phyloP scores from a whole-genome alignment of 2,113 vertebrate species.

The Cryptotis parvus region DNA sequence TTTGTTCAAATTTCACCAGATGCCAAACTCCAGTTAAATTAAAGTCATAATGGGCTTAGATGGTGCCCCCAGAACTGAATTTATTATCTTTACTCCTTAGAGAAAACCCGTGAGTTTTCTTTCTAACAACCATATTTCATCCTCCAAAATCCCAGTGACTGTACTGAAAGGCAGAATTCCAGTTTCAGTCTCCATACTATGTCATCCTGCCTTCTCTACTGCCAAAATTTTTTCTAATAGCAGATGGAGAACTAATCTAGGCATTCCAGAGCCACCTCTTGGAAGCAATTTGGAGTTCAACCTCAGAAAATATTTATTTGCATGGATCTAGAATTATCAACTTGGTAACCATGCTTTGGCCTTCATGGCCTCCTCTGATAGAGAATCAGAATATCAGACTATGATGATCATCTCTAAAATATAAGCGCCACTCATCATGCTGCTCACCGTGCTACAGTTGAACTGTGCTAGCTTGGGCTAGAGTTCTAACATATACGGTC shows the following conservation, averaged over 20 bases:
- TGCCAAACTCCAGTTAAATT: background rate
- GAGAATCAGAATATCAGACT: background rate
- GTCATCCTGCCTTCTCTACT: background rate
- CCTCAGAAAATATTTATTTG: background rate
- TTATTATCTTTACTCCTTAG: background rate
- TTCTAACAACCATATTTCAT: background rate
- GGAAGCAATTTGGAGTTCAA: background rate
- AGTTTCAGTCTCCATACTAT: background rate
- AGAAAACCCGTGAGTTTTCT: background rate
- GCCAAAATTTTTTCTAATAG: background rate
- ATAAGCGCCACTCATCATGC: background rate
- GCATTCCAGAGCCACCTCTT: background rate
- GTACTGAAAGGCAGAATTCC: background rate
- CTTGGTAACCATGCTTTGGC: background rate
- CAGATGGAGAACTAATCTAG: background rate
- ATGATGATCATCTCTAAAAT: background rate
- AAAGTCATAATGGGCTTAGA: background rate
- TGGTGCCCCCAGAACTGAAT: background rate
- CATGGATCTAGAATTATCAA: background rate
- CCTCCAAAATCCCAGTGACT: background rate
- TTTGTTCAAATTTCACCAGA: slow-evolving; percentile 18
- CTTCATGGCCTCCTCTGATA: background rate
- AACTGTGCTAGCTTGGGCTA: background rate
- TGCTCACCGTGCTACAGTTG: background rate
- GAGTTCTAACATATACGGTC: background rate